Percentiles rank a stretch among this genome's conserved stretches.
Evolutionary conservation across 2,888 invertebrate species (phyloP).

Genomic region (Euplexia lucipara): DNA sequence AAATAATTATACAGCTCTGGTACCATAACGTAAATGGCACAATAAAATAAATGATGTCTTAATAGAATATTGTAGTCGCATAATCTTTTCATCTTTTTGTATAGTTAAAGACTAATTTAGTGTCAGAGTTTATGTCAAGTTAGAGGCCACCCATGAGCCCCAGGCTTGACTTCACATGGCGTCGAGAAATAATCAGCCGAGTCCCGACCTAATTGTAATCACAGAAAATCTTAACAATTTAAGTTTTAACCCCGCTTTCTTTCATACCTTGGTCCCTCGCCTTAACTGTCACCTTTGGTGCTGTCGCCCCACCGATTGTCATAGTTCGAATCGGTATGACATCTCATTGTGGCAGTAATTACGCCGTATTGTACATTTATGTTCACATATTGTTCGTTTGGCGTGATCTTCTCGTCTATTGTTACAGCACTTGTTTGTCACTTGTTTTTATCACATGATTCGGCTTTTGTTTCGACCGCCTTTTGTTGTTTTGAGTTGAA

Average conservation of each 20-base stretch:
- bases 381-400: slow-evolving; percentile 75
- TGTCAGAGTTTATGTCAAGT: too few relatives aligned
- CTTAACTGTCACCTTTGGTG: slow-evolving; percentile 71
- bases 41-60: too few relatives aligned
- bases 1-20: too few relatives aligned
- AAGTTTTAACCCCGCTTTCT: slow-evolving; percentile 42
- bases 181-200: too few relatives aligned
- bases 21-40: too few relatives aligned
- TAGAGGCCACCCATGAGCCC: too few relatives aligned
- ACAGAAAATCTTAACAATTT: neutral
- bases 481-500: slow-evolving; percentile 32
- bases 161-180: too few relatives aligned
- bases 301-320: slow-evolving; percentile 80
- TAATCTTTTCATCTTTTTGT: too few relatives aligned
- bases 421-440: slow-evolving; percentile 63
- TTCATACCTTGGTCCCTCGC: slow-evolving; percentile 44
- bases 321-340: slow-evolving; percentile 81
- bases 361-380: slow-evolving; percentile 86
- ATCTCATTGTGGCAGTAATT: slow-evolving; percentile 87
- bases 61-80: too few relatives aligned
- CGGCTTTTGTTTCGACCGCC: slow-evolving; percentile 39
- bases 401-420: slow-evolving; percentile 62
- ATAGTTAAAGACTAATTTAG: too few relatives aligned
- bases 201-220: too few relatives aligned
- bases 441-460: slow-evolving; percentile 64